phyloP scores from a whole-genome alignment of 2,113 vertebrate species.

The Dipodomys spectabilis region DNA sequence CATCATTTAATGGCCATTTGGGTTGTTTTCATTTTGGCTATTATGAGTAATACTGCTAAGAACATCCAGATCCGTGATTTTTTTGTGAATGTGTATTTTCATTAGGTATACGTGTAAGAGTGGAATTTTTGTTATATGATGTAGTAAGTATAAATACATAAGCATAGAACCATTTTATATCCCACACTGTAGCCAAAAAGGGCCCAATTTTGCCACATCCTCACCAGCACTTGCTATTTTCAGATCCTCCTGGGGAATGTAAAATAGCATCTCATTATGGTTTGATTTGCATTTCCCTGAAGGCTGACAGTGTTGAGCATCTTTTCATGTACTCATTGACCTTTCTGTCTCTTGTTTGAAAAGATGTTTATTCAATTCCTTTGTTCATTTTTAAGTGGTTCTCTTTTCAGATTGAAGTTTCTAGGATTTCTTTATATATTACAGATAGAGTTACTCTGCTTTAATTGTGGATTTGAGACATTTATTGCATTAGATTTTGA shows the following conservation, averaged over 20 bases:
- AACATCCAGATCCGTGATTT: not conserved
- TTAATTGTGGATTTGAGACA: too few relatives aligned
- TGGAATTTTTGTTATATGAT: not conserved
- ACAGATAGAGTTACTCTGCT: not conserved
- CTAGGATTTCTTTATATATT: not conserved
- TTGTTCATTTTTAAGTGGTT: not conserved
- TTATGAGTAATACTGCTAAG: not conserved
- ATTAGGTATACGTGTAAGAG: not conserved
- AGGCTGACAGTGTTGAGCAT: not conserved
- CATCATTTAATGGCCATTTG: not conserved
- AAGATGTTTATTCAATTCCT: not conserved
- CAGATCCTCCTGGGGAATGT: not conserved
- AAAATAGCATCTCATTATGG: not conserved
- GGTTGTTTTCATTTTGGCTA: not conserved
- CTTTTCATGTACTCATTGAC: not conserved
- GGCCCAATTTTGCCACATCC: not conserved
- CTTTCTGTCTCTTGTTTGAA: not conserved
- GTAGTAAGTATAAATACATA: too few relatives aligned
- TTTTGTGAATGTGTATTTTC: not conserved
- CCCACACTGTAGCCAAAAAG: not conserved
- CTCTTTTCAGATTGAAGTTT: not conserved
- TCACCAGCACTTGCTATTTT: not conserved
- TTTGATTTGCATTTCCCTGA: not conserved
- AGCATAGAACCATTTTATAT: not conserved
- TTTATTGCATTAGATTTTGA: too few relatives aligned